phyloP scores from a whole-genome alignment of 2,888 invertebrate genomes.

The Pristionchus maxplancki region DNA sequence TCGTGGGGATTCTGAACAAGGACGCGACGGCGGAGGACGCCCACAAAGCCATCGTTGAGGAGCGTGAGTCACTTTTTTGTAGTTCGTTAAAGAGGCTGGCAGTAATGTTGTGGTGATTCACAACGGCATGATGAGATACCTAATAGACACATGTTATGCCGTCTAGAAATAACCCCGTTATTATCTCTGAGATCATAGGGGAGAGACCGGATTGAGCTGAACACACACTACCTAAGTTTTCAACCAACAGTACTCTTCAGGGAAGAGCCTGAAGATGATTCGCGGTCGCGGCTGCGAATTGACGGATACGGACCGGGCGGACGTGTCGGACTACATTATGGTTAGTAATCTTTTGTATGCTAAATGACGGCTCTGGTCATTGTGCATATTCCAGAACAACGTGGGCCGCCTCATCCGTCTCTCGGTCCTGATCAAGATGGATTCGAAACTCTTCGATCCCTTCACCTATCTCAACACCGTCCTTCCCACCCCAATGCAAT shows the following conservation, averaged over 20 bases:
- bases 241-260: no score
- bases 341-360: conserved; percentile 12
- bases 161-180: no score
- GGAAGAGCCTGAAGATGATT: conserved; percentile 55
- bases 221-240: no score
- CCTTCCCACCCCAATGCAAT: conserved; percentile 73
- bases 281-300: conserved; percentile 71
- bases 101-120: no score
- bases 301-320: conserved; percentile 65
- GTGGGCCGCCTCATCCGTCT: conserved; percentile 69
- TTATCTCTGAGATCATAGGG: no score
- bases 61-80: conserved; percentile 54
- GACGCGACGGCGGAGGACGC: conserved; percentile 37
- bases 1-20: conserved; percentile 58
- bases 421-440: conserved; percentile 70
- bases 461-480: conserved; percentile 68
- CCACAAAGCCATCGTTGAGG: conserved; percentile 55
- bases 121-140: no score
- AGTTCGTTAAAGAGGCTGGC: no score
- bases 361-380: background rate
- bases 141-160: no score
- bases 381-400: conserved; percentile 57
- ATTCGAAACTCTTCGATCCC: conserved; percentile 70
- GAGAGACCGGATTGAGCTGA: no score
- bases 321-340: conserved; percentile 63